Evolutionary conservation across 1,140 invertebrate genomes (phyloP), one percentile per base, ranked within the genome.

Genomic region (Neuroterus valhalla): DNA sequence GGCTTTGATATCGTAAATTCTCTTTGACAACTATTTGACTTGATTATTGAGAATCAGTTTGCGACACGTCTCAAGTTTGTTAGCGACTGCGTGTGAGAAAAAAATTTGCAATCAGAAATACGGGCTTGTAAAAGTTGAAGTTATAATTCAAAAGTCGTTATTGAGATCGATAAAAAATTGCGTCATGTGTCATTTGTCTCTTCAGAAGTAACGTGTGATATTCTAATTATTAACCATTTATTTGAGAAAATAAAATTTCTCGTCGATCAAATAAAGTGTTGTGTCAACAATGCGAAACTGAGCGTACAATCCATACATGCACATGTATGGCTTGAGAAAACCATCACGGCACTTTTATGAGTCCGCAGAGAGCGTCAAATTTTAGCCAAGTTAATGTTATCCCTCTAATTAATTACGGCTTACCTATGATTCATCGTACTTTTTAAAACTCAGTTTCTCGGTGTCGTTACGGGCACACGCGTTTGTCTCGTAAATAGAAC

Each of bases 291-390:
- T 79, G 75, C 74, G 77, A 45, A 38, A 38, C 31, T 38, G 77
- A 71, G 69, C 68, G 75, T 79, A 1, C 31, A 38, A 10, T 38
- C 31, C 31, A 8, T 38, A 38, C 31, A 38, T 10, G 31, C 10
- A 38, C 31, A 1, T 38, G 31, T 38, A n/a, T n/a, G n/a, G n/a
- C n/a, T 76, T 23, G 77, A 74, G 82, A 84, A 78, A 82, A 85
- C 85, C 85, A 85, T 86, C 83, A 82, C 80, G 83, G 84, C 85
- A 81, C 86, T 86, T 88, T 88, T 84, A 86, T 81, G 83, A 84
- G 77, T 78, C 83, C 81, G 78, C 81, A 71, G 81, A 83, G 83
- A 85, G 83, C 84, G 80, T 85, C 85, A 82, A 84, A 83, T 85
- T 83, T 82, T 81, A 75, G 74, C 77, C 76, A 84, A 82, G 81